These are phyloP conservation scores for Brachionus plicatilis DNA, from an alignment of 1,140 invertebrate species.

Conservation along the genomic window DNA sequence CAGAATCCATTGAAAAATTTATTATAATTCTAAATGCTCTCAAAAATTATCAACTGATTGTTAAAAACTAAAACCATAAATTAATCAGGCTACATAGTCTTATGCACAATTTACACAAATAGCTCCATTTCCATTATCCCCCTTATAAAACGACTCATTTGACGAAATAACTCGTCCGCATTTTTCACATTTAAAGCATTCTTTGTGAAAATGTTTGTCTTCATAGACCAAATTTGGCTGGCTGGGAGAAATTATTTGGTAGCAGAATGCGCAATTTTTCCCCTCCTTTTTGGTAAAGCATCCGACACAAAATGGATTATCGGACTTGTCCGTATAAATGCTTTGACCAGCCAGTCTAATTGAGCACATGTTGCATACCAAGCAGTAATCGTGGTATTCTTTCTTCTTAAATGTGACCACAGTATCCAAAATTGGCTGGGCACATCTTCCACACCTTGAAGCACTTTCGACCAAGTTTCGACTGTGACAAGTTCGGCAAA, in stretches of 20 bases:
- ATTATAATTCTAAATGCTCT: background rate
- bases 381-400: constrained; percentile 35
- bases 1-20: background rate
- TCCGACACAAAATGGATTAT: background rate
- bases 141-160: constrained; percentile 37
- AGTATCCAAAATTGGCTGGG: constrained; percentile 24
- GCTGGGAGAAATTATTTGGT: constrained; percentile 1
- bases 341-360: constrained; percentile 7
- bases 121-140: background rate
- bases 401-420: constrained; percentile 14
- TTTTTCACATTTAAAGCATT: constrained; percentile 23
- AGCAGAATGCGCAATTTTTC: constrained; percentile 1
- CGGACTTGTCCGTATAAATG: background rate
- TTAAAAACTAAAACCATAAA: background rate
- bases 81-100: background rate
- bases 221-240: constrained; percentile 27
- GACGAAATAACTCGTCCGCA: background rate
- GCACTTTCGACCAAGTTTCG: constrained; percentile 22
- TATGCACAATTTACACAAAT: constrained; percentile 1
- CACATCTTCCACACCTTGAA: constrained; percentile 4
- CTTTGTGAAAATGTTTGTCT: constrained; percentile 35
- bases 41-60: background rate
- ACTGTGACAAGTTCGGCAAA: constrained; percentile 28
- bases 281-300: constrained; percentile 36
- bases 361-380: constrained; percentile 1